Evolutionary conservation across 2,113 vertebrate genomes (phyloP).

Genomic region (Pseudois nayaur): DNA sequence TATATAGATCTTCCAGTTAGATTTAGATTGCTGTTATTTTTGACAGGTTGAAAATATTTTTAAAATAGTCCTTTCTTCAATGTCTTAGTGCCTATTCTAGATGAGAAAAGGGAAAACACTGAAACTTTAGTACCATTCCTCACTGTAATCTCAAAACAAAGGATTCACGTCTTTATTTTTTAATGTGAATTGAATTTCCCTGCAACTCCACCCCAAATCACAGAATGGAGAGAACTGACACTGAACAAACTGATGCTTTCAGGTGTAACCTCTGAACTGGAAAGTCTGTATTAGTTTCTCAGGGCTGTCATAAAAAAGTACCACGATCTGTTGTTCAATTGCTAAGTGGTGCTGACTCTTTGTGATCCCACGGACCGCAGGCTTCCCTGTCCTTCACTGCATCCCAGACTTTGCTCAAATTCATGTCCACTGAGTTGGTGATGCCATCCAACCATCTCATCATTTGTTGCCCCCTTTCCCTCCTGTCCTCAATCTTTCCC

Average conservation of each 20-base stretch:
- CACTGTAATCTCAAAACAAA: not conserved
- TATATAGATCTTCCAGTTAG: not conserved
- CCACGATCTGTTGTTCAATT: not conserved
- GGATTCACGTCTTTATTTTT: not conserved
- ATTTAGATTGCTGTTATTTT: conserved; percentile 48
- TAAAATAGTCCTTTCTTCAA: not conserved
- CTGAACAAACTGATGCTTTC: not conserved
- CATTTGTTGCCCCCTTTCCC: not conserved
- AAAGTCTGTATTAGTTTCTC: not conserved
- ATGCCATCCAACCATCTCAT: not conserved
- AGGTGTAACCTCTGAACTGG: not conserved
- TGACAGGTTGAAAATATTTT: not conserved
- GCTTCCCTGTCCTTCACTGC: not conserved
- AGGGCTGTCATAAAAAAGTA: not conserved
- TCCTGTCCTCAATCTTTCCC: not conserved
- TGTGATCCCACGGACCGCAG: fast-evolving
- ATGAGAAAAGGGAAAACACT: conserved; percentile 5
- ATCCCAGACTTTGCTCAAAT: not conserved
- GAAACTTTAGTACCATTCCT: not conserved
- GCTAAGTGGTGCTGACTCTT: not conserved
- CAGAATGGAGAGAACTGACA: not conserved
- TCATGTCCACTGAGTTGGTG: not conserved
- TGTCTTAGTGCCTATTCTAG: not conserved
- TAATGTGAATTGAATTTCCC: not conserved
- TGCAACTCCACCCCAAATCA: not conserved